Conservation (phyloP, 2,113 vertebrate species). For the Bolborhynchus lineola region DNA sequence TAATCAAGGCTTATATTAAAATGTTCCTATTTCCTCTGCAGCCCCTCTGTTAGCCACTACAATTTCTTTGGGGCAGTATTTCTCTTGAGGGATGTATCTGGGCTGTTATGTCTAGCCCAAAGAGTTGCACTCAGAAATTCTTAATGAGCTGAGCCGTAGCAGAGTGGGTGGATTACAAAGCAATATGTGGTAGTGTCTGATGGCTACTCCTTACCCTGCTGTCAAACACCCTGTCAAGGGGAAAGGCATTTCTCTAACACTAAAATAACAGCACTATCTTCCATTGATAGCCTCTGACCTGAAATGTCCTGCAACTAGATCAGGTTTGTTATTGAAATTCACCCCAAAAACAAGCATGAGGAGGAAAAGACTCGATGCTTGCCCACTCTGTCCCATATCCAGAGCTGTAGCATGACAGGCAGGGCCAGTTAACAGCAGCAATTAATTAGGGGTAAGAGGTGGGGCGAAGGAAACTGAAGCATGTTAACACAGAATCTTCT, state of each 20-base stretch:
- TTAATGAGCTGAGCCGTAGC: neutral
- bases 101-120: neutral
- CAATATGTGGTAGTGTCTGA: neutral
- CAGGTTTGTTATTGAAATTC: neutral
- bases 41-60: neutral
- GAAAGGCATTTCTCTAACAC: neutral
- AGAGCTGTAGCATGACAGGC: neutral
- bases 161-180: neutral
- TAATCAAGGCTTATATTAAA: neutral
- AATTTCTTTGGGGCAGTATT: neutral
- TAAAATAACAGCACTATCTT: neutral
- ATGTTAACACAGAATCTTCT: neutral
- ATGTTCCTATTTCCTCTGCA: neutral
- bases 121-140: neutral
- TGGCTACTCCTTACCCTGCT: neutral
- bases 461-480: neutral
- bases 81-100: neutral
- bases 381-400: neutral
- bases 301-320: neutral
- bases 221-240: neutral
- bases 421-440: rapidly evolving
- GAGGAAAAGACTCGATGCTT: neutral
- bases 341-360: neutral
- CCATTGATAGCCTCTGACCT: neutral
- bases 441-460: neutral